phyloP scores from a whole-genome alignment of 2,888 invertebrate genomes.

The Drosophila crucigera region DNA sequence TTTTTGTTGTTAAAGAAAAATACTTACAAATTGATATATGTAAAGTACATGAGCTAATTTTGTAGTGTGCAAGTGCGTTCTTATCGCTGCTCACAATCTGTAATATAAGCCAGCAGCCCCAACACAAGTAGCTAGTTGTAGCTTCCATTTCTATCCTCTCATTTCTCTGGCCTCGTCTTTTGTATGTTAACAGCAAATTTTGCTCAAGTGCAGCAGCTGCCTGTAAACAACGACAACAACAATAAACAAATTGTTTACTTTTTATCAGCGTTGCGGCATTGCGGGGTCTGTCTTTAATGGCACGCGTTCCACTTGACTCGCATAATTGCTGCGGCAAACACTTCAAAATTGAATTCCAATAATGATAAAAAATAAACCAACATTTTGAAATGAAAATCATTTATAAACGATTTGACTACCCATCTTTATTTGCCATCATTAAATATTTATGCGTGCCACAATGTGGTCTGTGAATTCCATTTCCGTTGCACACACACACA shows the following conservation, averaged over 20 bases:
- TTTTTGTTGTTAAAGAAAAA: conserved; percentile 17
- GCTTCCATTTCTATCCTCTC: conserved; percentile 13
- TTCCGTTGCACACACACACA: conserved; percentile 23
- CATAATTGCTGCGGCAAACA: conserved; percentile 45
- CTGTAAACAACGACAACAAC: conserved; percentile 30
- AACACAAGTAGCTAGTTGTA: conserved; percentile 23
- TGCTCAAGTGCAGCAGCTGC: conserved; percentile 31
- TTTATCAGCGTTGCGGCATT: conserved; percentile 14
- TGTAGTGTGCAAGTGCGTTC: conserved; percentile 16
- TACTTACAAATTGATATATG: conserved; percentile 26
- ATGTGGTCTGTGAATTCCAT: conserved; percentile 35
- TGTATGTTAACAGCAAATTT: conserved; percentile 49
- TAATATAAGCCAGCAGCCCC: conserved; percentile 35
- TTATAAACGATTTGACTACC: conserved; percentile 34
- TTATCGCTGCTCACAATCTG: conserved; percentile 63
- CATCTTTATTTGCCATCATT: conserved; percentile 38
- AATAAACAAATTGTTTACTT: conserved; percentile 30
- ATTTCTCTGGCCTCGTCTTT: conserved; percentile 16
- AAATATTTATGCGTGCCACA: conserved; percentile 39
- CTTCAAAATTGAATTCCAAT: conserved; percentile 43
- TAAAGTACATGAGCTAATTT: conserved; percentile 2
- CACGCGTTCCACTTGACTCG: conserved; percentile 53
- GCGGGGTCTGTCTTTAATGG: conserved; percentile 15
- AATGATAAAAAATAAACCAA: conserved; percentile 1
- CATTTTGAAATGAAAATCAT: conserved; percentile 20